Conservation (phyloP, 2,797 vertebrate genomes). For the Rhincodon typus region DNA sequence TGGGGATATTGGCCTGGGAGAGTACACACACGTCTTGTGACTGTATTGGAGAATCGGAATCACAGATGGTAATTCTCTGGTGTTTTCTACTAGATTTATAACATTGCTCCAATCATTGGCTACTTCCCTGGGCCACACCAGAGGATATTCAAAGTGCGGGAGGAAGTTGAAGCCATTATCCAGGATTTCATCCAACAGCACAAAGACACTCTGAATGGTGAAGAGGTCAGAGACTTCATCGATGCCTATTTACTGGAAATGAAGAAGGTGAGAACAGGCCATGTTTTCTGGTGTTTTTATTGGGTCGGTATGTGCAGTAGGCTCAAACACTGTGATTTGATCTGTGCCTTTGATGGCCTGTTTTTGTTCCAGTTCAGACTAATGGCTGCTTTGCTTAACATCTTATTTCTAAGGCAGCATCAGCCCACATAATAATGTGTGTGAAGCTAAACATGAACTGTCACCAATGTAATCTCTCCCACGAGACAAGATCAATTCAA, state of each 20-base stretch:
- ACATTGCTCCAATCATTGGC: background rate
- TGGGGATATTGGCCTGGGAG: too few species aligned
- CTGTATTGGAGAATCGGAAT: background rate
- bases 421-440: background rate
- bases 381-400: background rate
- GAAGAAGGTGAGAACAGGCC: conserved; percentile 51
- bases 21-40: background rate
- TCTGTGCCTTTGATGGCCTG: background rate
- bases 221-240: conserved; percentile 55
- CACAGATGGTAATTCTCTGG: background rate
- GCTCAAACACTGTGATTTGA: background rate
- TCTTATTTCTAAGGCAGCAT: background rate
- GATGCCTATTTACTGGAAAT: conserved; percentile 60
- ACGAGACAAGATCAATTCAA: too few species aligned
- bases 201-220: background rate
- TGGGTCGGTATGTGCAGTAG: background rate
- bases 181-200: conserved; percentile 10
- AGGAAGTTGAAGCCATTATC: background rate
- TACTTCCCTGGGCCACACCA: background rate
- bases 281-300: too few species aligned
- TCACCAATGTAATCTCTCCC: background rate
- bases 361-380: background rate
- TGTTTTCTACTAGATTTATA: background rate
- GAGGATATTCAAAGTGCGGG: background rate
- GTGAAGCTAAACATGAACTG: background rate